Conservation (phyloP, 1,140 invertebrate species). For the Arion vulgaris region DNA sequence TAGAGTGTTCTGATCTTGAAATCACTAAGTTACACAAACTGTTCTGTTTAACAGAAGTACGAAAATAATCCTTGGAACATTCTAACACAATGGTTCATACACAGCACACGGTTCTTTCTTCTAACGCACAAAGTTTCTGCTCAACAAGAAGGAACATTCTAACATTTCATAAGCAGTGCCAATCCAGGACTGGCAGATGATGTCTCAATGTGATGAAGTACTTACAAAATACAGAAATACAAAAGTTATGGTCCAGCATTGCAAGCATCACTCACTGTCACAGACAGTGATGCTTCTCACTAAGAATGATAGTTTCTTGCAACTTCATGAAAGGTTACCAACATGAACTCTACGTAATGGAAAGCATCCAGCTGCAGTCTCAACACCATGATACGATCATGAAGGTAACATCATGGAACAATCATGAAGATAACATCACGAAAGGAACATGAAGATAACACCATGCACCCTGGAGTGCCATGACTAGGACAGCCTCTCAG, state of each 20-base stretch:
- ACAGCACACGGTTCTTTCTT: background rate
- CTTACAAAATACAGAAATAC: slow-evolving; percentile 22
- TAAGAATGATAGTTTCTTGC: background rate
- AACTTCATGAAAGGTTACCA: background rate
- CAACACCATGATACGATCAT: background rate
- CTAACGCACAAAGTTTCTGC: background rate
- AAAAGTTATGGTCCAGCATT: slow-evolving; percentile 29
- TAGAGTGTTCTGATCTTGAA: too few relatives aligned
- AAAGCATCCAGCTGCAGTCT: background rate
- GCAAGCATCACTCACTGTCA: slow-evolving; percentile 9
- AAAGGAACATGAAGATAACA: background rate
- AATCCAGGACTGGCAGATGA: background rate
- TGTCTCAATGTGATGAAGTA: background rate
- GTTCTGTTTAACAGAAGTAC: too few relatives aligned
- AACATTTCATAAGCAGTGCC: background rate
- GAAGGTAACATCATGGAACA: background rate
- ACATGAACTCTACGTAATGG: background rate
- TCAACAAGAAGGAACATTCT: background rate
- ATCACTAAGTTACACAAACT: too few relatives aligned
- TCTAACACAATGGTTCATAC: background rate
- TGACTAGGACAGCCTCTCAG: slow-evolving; percentile 63
- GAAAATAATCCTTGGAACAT: too few relatives aligned
- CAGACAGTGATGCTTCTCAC: slow-evolving; percentile 11
- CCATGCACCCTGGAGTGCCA: background rate
- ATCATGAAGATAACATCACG: background rate